Evolutionary conservation across 2,113 vertebrate species (phyloP), one percentile per base, ranked within the genome.

Genomic region (Semnornis frantzii): DNA sequence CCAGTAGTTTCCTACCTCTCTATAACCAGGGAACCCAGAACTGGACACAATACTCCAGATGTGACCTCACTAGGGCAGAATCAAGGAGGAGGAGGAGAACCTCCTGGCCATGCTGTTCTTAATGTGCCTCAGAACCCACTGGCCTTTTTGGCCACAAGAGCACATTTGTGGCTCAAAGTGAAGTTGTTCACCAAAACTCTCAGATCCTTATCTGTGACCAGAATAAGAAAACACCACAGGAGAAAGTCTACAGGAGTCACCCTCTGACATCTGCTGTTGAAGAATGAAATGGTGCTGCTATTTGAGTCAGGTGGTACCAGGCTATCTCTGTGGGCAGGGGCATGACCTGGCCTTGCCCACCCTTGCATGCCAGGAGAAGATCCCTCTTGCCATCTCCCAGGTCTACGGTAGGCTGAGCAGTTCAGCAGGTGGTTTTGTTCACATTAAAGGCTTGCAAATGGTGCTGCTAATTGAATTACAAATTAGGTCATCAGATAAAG

Each of bases 401-500:
- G 48, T 93, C 37, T 52, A 82, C 58, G 5, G 1, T 37, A 65
- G 80, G 68, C 73, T 62, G 31, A 96, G 75, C 81, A 65, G 46
- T 66, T 71, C 82, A 66, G 92, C 94, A 94, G 82, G 95, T 94
- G 93, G 9, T 91, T 91, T 46, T 75, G 37, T 76, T 94, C 92
- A 62, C 80, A 37, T 72, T 91, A 90, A 94, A 94, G 78, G 20
- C 73, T 94, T 39, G 78, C 83, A 94, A 97, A 92, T 93, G 90
- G 76, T n/a, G 30, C 89, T 91, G 82, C 85, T 94, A 97, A 97
- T 94, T 96, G 95, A 94, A 94, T 97, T 95, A 96, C 93, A 96
- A 94, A 94, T 97, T 90, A 95, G 91, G 90, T 97, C 73, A 94
- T 91, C 91, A n/a, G 90, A 91, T 92, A 94, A 93, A 88, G 87